Percentiles rank a stretch among this genome's conserved stretches.
Evolutionary conservation across 1,140 invertebrate species (phyloP).

Genomic region (Bombus balteatus): DNA sequence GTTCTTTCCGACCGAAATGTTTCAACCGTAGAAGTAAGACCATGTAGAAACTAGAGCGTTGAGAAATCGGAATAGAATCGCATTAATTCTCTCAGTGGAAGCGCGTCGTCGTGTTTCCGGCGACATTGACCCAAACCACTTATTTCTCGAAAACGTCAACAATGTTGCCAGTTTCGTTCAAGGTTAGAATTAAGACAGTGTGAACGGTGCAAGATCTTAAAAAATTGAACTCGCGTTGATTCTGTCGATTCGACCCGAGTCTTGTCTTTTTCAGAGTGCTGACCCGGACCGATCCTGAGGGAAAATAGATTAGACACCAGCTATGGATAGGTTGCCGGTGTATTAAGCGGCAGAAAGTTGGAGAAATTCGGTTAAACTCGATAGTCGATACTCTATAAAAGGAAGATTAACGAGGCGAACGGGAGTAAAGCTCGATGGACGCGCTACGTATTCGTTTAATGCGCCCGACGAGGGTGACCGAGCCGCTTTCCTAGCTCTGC

Average conservation of each 20-base stretch:
- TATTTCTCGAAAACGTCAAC: too few relatives aligned
- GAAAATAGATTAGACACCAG: slow-evolving; percentile 49
- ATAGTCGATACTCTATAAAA: slow-evolving; percentile 55
- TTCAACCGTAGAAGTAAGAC: not conserved
- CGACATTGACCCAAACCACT: not conserved
- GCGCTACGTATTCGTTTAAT: slow-evolving; percentile 33
- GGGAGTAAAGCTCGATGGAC: not conserved
- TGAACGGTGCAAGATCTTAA: too few relatives aligned
- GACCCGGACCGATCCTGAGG: not conserved
- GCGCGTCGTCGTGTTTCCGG: not conserved
- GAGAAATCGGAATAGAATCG: slow-evolving; percentile 26
- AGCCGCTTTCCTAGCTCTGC: not conserved
- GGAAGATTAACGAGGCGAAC: slow-evolving; percentile 41
- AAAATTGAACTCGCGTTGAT: too few relatives aligned
- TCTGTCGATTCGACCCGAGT: too few relatives aligned
- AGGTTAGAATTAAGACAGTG: too few relatives aligned
- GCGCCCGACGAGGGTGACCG: not conserved
- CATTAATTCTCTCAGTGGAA: slow-evolving; percentile 29
- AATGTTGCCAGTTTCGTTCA: too few relatives aligned
- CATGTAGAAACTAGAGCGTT: not conserved
- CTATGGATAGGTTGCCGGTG: not conserved
- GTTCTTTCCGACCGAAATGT: not conserved
- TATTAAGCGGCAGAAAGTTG: slow-evolving; percentile 52
- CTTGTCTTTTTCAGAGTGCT: too few relatives aligned
- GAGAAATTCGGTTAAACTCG: slow-evolving; percentile 55